A percentile compares a stretch with the other conserved stretches of the same genome.
Evolutionary conservation across 37 sponge, comb jelly and placozoan genomes (phyloP).

Genomic region (Ianthella basta): DNA sequence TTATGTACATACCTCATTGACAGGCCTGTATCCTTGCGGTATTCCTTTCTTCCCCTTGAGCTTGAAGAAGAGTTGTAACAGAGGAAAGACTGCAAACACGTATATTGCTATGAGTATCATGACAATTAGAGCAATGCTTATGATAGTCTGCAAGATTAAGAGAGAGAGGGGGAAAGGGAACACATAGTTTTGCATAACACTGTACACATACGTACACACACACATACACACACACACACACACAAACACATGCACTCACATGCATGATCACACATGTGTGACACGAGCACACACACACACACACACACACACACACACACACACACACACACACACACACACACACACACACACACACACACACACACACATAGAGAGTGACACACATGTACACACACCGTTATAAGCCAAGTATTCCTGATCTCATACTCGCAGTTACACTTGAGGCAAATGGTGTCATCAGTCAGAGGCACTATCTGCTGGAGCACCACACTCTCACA

Average conservation of each 20-base stretch:
- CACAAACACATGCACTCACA: constrained; percentile 25
- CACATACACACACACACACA: constrained; percentile 29
- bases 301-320: constrained; percentile 12
- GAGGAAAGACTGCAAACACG: too few relatives aligned
- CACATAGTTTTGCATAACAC: background rate
- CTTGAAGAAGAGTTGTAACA: too few relatives aligned
- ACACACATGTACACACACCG: background rate
- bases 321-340: constrained; percentile 25
- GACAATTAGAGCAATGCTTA: background rate
- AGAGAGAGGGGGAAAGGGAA: background rate
- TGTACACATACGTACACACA: background rate
- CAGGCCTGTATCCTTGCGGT: too few relatives aligned
- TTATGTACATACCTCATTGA: too few relatives aligned
- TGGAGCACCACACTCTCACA: too few relatives aligned
- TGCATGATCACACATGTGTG: constrained; percentile 5
- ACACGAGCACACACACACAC: constrained; percentile 21
- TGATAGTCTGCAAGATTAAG: background rate
- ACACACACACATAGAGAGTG: background rate
- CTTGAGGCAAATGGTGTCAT: background rate
- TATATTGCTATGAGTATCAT: too few relatives aligned
- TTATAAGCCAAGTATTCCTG: constrained; percentile 20
- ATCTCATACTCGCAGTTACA: background rate
- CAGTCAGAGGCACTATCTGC: background rate
- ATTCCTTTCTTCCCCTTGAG: too few relatives aligned
- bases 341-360: constrained; percentile 23